These are phyloP conservation scores for Alexandromys fortis DNA, from an alignment of 2,113 vertebrate genomes.

Conservation along the genomic window DNA sequence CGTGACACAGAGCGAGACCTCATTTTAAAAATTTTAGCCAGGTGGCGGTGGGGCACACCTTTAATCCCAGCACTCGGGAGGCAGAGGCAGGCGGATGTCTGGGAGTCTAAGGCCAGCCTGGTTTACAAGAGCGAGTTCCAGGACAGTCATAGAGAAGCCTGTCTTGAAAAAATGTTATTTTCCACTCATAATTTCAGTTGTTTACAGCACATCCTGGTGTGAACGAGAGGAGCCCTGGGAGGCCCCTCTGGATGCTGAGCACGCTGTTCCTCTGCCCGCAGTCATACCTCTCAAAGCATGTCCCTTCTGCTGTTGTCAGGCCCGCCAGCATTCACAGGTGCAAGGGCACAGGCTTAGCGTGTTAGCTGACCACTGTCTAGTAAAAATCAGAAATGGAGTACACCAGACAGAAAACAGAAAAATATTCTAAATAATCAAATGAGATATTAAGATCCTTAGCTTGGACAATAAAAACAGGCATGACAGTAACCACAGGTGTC, in stretches of 20 bases:
- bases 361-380: not conserved
- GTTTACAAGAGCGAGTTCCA: no score
- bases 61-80: no score
- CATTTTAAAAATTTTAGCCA: not conserved
- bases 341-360: not conserved
- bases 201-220: not conserved
- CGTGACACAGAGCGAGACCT: not conserved
- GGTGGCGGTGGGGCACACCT: not conserved
- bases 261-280: not conserved
- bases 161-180: not conserved
- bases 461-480: conserved; percentile 35
- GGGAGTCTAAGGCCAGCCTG: no score
- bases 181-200: not conserved
- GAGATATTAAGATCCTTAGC: not conserved
- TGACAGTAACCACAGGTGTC: not conserved
- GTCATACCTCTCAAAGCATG: not conserved
- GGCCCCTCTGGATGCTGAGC: not conserved
- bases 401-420: not conserved
- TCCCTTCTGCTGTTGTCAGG: not conserved
- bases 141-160: no score
- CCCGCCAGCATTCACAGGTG: not conserved
- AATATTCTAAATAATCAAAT: not conserved
- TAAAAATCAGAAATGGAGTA: conserved; percentile 31
- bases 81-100: no score
- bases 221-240: no score